These are phyloP conservation scores for Callyntrura sp. DNA, from an alignment of 2,888 invertebrate species.

Conservation along the genomic window DNA sequence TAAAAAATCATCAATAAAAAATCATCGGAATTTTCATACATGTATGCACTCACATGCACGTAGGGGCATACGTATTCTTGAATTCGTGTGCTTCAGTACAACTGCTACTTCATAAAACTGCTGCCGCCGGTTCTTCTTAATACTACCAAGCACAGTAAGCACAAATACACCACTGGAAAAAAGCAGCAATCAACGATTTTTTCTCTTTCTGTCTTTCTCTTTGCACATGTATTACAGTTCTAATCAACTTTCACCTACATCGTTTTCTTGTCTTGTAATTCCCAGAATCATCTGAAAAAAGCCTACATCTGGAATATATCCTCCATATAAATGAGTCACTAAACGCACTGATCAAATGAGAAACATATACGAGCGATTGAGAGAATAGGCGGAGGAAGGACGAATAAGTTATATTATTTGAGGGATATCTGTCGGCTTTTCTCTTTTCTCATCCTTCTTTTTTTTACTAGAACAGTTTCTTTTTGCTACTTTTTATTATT, in stretches of 20 bases:
- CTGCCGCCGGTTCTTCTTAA: too few species aligned
- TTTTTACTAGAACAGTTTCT: neutral
- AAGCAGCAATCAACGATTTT: constrained; percentile 47
- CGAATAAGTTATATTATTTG: constrained; percentile 8
- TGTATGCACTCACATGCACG: neutral
- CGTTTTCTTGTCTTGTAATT: constrained; percentile 13
- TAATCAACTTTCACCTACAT: constrained; percentile 72
- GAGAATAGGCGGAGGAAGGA: neutral
- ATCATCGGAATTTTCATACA: neutral
- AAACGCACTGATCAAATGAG: constrained; percentile 6
- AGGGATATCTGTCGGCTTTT: constrained; percentile 54
- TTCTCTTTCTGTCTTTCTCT: constrained; percentile 24
- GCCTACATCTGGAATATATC: constrained; percentile 12
- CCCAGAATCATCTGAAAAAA: constrained; percentile 26
- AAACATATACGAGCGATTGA: constrained; percentile 8
- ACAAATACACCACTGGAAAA: constrained; percentile 20
- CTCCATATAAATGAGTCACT: neutral
- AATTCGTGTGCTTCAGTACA: too few species aligned
- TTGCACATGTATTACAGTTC: constrained; percentile 56
- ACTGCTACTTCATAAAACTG: neutral
- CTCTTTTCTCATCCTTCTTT: constrained; percentile 44
- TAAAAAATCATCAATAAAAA: neutral
- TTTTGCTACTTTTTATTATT: neutral
- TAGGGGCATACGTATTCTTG: neutral
- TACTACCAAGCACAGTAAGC: neutral